Evolutionary conservation across 2,888 invertebrate species (phyloP).

Genomic region (Chymomyza procnemis): DNA sequence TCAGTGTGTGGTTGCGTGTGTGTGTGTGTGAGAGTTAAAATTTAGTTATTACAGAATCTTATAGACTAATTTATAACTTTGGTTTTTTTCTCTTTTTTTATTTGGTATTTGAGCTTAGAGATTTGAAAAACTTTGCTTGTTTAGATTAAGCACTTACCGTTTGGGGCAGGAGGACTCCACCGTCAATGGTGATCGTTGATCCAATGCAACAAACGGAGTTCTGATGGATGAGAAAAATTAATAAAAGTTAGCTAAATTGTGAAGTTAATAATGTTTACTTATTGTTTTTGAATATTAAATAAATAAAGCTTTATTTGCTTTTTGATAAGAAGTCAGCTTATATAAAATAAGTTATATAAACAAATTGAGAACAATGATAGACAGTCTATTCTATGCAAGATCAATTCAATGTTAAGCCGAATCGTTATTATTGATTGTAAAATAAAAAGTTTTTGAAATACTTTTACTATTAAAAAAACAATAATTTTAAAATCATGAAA

Average conservation of each 20-base stretch:
- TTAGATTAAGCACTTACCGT: slow-evolving; percentile 66
- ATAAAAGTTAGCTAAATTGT: background rate
- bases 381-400: too few species aligned
- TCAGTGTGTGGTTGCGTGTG: too few species aligned
- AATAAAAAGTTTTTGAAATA: too few species aligned
- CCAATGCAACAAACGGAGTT: slow-evolving; percentile 79
- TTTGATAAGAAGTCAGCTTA: too few species aligned
- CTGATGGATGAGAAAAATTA: slow-evolving; percentile 29
- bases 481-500: too few species aligned
- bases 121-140: slow-evolving; percentile 13
- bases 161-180: slow-evolving; percentile 79
- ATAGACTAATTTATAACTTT: slow-evolving; percentile 58
- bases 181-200: slow-evolving; percentile 79
- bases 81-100: slow-evolving; percentile 22
- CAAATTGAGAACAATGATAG: too few species aligned
- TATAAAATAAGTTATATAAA: too few species aligned
- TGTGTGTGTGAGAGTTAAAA: slow-evolving; percentile 35
- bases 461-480: too few species aligned
- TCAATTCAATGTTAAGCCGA: too few species aligned
- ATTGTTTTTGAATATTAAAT: too few species aligned
- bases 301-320: too few species aligned
- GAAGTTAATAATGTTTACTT: background rate
- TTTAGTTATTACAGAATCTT: slow-evolving; percentile 70
- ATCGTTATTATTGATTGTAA: too few species aligned
- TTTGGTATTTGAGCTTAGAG: background rate